Evolutionary conservation across 2,888 invertebrate genomes (phyloP), one percentile per base, ranked within the genome.

Genomic region (Trichacis sp.): DNA sequence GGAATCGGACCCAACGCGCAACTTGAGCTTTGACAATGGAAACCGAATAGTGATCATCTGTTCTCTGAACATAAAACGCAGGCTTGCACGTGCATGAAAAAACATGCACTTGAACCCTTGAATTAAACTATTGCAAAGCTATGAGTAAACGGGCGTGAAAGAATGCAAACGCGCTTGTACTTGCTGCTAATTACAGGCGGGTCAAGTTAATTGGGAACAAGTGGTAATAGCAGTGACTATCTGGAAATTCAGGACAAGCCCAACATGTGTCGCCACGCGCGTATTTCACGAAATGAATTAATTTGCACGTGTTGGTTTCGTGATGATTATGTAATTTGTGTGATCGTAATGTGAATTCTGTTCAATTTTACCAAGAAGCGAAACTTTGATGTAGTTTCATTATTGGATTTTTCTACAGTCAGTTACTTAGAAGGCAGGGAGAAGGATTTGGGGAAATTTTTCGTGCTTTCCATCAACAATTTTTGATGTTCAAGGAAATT

Each of bases 221-320:
- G 43, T 53, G 54, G 43, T 60, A 60, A 54, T 60, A 49, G 36
- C 49, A 60, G 49, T 54, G 36, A 45, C 49, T 54, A 54, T 60
- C 36, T 43, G 60, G 36, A 54, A 54, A 60, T 43, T 17, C 42
- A 24, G 36, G 11, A 42, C 30, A 15, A 18, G 36, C 42, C 38
- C 18, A 18, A 8, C 24, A 24, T 24, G 24, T 24, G 24, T 24
- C 24, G 18, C 17, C 48, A 53, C 49, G 60, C 53, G 52, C 52
- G 8, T 5, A 33, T 43, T 58, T 52, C 33, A 51, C 50, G 46
- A 40, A 20, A 2, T 49, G 19, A 18, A n/a, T 19, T 24, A 49
- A n/a, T 43, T 49, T 8, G 24, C 24, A 24, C 24, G 24, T 24
- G 24, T 24, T 3, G 24, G 8, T 8, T 5, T 3, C 24, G 24